A percentile compares a stretch with the other conserved stretches of the same genome.
Conservation (phyloP, 2,797 vertebrate genomes). For the Myripristis murdjan region DNA sequence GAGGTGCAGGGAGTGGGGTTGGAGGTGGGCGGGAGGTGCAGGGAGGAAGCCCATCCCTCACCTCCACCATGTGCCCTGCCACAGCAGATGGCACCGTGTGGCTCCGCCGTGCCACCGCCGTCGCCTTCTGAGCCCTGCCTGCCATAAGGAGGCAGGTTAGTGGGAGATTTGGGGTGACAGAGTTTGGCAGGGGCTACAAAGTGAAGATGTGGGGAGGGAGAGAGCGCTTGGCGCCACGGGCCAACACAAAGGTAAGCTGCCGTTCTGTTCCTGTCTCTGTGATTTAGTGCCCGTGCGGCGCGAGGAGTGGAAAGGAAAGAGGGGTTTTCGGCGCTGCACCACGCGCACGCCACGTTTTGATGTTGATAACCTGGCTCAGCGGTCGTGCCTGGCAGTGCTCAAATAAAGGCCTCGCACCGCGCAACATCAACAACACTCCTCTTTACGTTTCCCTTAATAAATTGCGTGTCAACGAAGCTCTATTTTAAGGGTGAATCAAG, state of each 20-base stretch:
- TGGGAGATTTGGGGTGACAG: slow-evolving; percentile 79
- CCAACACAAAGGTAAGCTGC: slow-evolving; percentile 78
- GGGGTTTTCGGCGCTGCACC: slow-evolving; percentile 37
- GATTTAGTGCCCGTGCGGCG: slow-evolving; percentile 72
- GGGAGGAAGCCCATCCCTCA: slow-evolving; percentile 55
- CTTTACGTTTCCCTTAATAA: not conserved
- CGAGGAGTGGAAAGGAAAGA: slow-evolving; percentile 52
- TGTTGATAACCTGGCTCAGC: slow-evolving; percentile 18
- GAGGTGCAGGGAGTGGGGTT: slow-evolving; percentile 15
- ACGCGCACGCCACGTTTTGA: slow-evolving; percentile 19
- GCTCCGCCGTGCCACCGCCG: slow-evolving; percentile 60
- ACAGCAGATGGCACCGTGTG: slow-evolving; percentile 77
- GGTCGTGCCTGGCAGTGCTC: not conserved
- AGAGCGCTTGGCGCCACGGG: slow-evolving; percentile 59
- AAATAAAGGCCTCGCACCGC: not conserved
- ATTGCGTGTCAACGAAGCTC: too few relatives aligned
- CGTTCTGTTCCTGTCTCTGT: slow-evolving; percentile 76
- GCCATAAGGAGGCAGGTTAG: slow-evolving; percentile 82
- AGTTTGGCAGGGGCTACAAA: slow-evolving; percentile 82
- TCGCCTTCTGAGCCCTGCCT: slow-evolving; percentile 58
- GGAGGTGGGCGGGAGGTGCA: slow-evolving; percentile 23
- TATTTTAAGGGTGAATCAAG: too few relatives aligned
- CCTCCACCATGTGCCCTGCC: slow-evolving; percentile 37
- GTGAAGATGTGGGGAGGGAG: slow-evolving; percentile 68
- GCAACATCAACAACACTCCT: not conserved